Percentiles rank a stretch among this genome's conserved stretches.
These are phyloP conservation scores for Brachionus paranguensis DNA, from an alignment of 1,140 invertebrate genomes.

Conservation along the genomic window DNA sequence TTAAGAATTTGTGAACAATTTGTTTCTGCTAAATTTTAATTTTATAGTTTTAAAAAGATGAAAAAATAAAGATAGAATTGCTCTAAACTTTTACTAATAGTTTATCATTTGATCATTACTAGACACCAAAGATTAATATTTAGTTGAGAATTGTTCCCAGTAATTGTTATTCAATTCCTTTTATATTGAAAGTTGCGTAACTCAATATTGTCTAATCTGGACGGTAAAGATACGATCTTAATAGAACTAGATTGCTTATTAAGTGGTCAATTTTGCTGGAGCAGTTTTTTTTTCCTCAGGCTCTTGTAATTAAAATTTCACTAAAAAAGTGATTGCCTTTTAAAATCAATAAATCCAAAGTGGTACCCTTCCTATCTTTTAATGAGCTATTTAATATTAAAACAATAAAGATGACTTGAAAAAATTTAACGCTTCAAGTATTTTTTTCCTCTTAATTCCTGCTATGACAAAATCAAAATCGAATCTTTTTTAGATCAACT, in stretches of 20 bases:
- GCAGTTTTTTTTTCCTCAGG: background rate
- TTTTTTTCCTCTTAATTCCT: background rate
- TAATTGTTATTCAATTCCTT: no score
- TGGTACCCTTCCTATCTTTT: background rate
- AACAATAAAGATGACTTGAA: background rate
- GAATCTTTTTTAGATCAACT: background rate
- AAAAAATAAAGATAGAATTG: no score
- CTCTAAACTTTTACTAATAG: no score
- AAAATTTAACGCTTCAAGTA: constrained; percentile 8
- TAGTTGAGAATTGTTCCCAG: no score
- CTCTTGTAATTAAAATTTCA: background rate
- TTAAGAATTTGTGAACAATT: background rate
- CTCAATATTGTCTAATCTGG: background rate
- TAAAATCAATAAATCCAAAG: background rate
- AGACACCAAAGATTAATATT: no score
- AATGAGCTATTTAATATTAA: background rate
- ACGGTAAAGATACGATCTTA: background rate
- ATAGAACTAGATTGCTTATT: background rate
- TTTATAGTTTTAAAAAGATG: background rate
- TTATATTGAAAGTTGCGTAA: background rate
- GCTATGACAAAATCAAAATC: background rate
- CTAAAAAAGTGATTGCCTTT: background rate
- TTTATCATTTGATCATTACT: no score
- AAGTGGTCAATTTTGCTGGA: background rate
- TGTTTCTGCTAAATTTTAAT: background rate